Percentiles rank a stretch among this genome's conserved stretches.
These are phyloP conservation scores for Cheilosia impressa DNA, from an alignment of 2,888 invertebrate genomes.

Conservation along the genomic window DNA sequence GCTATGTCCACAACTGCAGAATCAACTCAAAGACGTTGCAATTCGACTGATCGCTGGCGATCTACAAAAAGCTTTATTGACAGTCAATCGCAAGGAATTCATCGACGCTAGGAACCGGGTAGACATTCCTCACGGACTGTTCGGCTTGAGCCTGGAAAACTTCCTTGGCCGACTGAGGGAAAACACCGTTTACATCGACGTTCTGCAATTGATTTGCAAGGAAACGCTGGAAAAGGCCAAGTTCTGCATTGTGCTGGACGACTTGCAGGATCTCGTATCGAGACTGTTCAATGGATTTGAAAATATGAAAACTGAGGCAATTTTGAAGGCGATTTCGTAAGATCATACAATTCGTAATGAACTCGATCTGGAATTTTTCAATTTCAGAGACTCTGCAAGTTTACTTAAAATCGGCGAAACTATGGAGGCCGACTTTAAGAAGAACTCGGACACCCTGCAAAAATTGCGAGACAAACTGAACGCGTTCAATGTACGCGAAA, in stretches of 20 bases:
- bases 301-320: not conserved
- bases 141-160: conserved; percentile 1
- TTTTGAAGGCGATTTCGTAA: conserved; percentile 44
- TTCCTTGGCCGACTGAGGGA: conserved; percentile 1
- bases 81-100: not conserved
- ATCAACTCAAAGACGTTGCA: not conserved
- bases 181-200: conserved; percentile 1
- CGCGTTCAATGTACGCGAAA: conserved; percentile 38
- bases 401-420: conserved; percentile 18
- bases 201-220: conserved; percentile 6
- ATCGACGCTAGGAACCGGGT: conserved; percentile 7
- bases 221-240: conserved; percentile 23
- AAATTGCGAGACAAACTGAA: conserved; percentile 34
- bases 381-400: conserved; percentile 18
- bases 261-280: conserved; percentile 8
- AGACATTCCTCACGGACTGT: conserved; percentile 25
- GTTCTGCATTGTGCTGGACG: conserved; percentile 43
- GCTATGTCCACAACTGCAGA: not conserved
- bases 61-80: not conserved
- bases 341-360: not conserved
- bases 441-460: not conserved
- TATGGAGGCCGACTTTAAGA: conserved; percentile 8
- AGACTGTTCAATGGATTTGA: not conserved
- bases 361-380: not conserved
- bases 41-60: not conserved